These are phyloP conservation scores for Pseudomyrmex sp. DNA, from an alignment of 1,140 invertebrate genomes.

Conservation along the genomic window DNA sequence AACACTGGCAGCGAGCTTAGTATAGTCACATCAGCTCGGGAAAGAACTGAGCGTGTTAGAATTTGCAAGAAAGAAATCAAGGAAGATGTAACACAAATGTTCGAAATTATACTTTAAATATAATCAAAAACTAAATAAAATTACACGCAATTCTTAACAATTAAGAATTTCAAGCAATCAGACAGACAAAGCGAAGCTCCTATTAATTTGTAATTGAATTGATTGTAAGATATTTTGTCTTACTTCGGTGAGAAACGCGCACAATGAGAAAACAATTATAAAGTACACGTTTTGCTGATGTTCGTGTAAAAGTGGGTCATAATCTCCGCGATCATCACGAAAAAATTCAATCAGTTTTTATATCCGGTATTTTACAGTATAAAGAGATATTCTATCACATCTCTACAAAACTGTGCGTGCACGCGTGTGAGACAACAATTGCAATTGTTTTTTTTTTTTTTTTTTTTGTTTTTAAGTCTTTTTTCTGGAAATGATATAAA, in stretches of 20 bases:
- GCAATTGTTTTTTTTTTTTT: background rate
- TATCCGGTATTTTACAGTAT: too few relatives aligned
- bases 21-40: background rate
- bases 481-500: background rate
- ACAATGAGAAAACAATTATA: too few relatives aligned
- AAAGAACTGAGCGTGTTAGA: background rate
- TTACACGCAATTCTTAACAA: background rate
- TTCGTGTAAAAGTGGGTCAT: too few relatives aligned
- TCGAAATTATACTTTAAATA: too few relatives aligned
- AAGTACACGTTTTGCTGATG: too few relatives aligned
- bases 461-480: background rate
- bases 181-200: background rate
- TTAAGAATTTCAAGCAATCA: too few relatives aligned
- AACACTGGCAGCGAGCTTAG: conserved; percentile 19
- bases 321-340: too few relatives aligned
- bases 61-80: background rate
- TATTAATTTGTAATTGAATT: background rate
- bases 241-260: background rate
- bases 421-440: too few relatives aligned
- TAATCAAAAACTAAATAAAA: background rate
- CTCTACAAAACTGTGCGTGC: too few relatives aligned
- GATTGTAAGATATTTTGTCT: background rate
- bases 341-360: too few relatives aligned
- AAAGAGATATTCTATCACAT: too few relatives aligned
- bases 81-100: background rate